A percentile compares a stretch with the other conserved stretches of the same genome.
phyloP scores from a whole-genome alignment of 2,888 invertebrate species.

The Cephus nigrinus region DNA sequence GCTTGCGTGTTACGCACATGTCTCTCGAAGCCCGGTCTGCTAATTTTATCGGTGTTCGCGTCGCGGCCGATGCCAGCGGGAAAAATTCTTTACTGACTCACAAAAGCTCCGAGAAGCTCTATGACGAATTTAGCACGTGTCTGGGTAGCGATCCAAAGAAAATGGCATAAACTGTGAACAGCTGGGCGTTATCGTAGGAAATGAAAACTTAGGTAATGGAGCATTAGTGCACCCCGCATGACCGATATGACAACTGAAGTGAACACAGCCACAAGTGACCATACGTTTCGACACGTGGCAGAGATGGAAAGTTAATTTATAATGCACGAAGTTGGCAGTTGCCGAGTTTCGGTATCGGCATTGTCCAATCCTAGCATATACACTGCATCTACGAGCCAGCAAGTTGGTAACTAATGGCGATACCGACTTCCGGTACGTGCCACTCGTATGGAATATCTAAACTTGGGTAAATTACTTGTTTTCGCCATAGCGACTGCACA shows the following conservation, averaged over 20 bases:
- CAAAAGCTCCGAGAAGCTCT: constrained; percentile 7
- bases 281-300: neutral
- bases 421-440: neutral
- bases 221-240: neutral
- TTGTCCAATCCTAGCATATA: neutral
- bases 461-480: neutral
- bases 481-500: neutral
- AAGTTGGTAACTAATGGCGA: neutral
- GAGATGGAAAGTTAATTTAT: neutral
- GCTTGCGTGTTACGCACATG: constrained; percentile 16
- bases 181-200: neutral
- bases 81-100: constrained; percentile 18
- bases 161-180: neutral
- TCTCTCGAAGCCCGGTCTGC: constrained; percentile 11
- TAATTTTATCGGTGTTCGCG: constrained; percentile 7
- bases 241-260: neutral
- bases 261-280: neutral
- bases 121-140: constrained; percentile 17
- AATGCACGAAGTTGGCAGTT: neutral
- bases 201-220: neutral
- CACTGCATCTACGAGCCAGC: neutral
- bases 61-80: neutral
- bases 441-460: neutral
- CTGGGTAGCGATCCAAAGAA: neutral
- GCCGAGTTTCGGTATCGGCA: neutral